phyloP scores from a whole-genome alignment of 2,113 vertebrate species.

The Heterocephalus glaber region DNA sequence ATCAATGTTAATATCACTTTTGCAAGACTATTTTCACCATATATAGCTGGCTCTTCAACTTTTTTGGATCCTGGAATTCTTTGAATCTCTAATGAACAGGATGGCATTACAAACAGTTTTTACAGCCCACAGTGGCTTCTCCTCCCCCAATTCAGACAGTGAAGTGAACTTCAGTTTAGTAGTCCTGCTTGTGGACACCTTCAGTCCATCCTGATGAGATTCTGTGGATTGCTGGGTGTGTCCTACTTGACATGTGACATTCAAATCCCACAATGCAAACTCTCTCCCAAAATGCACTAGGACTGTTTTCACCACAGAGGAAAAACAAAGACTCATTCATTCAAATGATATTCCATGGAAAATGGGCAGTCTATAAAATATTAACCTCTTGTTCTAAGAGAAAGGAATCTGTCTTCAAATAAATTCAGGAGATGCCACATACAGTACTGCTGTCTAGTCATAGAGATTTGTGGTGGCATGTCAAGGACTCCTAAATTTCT shows the following conservation, averaged over 20 bases:
- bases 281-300: not conserved
- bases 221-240: not conserved
- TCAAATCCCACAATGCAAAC: too few relatives aligned
- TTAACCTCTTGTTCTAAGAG: not conserved
- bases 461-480: not conserved
- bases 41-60: not conserved
- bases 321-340: not conserved
- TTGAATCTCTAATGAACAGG: not conserved
- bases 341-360: not conserved
- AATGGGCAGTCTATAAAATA: not conserved
- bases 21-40: slow-evolving; percentile 3
- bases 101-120: not conserved
- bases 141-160: not conserved
- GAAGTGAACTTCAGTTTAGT: not conserved
- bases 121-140: not conserved
- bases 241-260: not conserved
- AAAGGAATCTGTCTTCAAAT: slow-evolving; percentile 17
- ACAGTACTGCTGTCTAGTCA: not conserved
- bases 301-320: not conserved
- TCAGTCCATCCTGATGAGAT: not conserved
- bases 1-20: not conserved
- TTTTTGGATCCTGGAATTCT: not conserved
- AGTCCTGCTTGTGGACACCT: not conserved
- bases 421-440: not conserved
- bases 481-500: not conserved